These are phyloP conservation scores for Pseudococcus jackbeardsleyi DNA, from an alignment of 2,888 invertebrate species.

Conservation along the genomic window DNA sequence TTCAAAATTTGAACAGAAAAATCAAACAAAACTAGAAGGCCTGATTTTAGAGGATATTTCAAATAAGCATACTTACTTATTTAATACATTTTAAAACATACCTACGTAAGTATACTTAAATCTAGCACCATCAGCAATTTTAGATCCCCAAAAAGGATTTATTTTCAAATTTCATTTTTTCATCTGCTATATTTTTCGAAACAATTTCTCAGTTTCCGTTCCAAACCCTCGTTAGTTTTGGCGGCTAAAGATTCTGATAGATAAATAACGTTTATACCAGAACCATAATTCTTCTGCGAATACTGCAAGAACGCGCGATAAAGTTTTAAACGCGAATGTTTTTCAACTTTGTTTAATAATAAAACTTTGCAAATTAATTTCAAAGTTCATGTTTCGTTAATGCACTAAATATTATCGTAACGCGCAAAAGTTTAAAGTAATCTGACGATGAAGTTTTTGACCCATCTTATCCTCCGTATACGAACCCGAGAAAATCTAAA, in stretches of 20 bases:
- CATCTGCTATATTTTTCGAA: not conserved
- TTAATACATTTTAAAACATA: not conserved
- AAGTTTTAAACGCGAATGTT: conserved; percentile 60
- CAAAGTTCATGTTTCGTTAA: conserved; percentile 63
- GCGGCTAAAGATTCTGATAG: conserved; percentile 25
- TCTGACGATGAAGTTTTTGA: conserved; percentile 57
- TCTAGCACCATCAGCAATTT: not conserved
- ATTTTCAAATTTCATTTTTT: conserved; percentile 14
- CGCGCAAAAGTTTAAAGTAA: conserved; percentile 58
- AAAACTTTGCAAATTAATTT: conserved; percentile 64
- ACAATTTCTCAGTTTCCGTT: conserved; percentile 42
- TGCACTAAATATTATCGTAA: conserved; percentile 58
- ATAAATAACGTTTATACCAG: conserved; percentile 26
- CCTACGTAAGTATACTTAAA: not conserved
- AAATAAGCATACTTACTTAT: too few species aligned
- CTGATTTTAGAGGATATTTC: too few species aligned
- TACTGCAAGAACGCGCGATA: conserved; percentile 30
- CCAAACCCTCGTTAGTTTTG: conserved; percentile 12
- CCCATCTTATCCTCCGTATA: not conserved
- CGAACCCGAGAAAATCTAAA: not conserved
- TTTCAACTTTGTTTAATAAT: conserved; percentile 62
- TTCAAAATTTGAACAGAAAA: too few species aligned
- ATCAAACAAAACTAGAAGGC: too few species aligned
- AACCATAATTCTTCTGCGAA: conserved; percentile 53
- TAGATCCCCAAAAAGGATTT: not conserved